phyloP scores from a whole-genome alignment of 1,140 invertebrate genomes.

The Trichonephila clavata region DNA sequence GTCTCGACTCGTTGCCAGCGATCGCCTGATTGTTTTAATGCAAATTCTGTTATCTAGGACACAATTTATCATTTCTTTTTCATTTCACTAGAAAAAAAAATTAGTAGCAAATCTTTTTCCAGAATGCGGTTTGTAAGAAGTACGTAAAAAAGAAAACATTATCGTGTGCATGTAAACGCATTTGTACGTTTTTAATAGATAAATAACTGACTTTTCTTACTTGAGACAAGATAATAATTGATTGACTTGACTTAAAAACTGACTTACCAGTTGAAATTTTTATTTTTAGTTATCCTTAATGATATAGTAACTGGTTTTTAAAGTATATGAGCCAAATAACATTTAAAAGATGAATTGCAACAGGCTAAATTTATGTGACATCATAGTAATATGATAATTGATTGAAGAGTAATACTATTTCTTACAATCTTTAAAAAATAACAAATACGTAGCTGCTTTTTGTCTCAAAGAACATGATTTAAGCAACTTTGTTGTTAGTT shows the following conservation, averaged over 20 bases:
- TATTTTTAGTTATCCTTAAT: not conserved
- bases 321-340: too few relatives aligned
- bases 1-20: not conserved
- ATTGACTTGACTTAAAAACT: not conserved
- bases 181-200: not conserved
- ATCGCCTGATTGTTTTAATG: not conserved
- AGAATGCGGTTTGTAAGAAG: too few relatives aligned
- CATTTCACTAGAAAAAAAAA: not conserved
- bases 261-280: not conserved
- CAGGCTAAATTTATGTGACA: too few relatives aligned
- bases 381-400: too few relatives aligned
- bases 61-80: conserved; percentile 4
- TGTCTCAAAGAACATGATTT: too few relatives aligned
- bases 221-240: too few relatives aligned
- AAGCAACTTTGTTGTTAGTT: too few relatives aligned
- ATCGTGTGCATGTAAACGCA: not conserved
- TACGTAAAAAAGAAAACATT: too few relatives aligned
- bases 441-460: too few relatives aligned
- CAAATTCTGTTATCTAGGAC: conserved; percentile 7
- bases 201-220: not conserved
- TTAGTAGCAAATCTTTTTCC: not conserved
- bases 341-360: too few relatives aligned
- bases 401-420: too few relatives aligned
- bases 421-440: too few relatives aligned
- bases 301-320: not conserved